Base-by-base conservation (phyloP, 2,888 invertebrate species). In the Anorthoa munda region DNA sequence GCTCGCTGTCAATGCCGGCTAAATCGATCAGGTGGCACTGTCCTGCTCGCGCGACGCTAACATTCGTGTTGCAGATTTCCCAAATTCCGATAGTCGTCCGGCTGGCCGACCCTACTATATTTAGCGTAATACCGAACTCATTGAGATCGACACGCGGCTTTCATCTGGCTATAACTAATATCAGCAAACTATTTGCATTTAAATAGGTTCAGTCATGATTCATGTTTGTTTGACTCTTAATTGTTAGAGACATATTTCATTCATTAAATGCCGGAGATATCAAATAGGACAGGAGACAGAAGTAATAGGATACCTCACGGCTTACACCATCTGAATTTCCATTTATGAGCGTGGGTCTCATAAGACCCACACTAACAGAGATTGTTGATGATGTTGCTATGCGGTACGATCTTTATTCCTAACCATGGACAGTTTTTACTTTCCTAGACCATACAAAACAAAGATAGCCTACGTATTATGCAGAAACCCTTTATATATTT, bases 1-100 rank as follows among this genome's bases (percentile, higher is more conserved):
- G 84, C 84, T 87, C 86, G 87, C 74, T 87, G 89, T 91, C 91
- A 89, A 92, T 92, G 84, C 84, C 86, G 82, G 59, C 81, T 82
- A 84, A 82, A 85, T 86, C 82, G 77, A 81, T 79, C 81, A 79
- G 77, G 67, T 84, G 82, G 70, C 77, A 75, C 81, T 74, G 81
- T 86, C 86, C 79, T 80, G 78, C 79, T 87, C 85, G 58, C 70
- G 75, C 81, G 72, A 72, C 71, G 67, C 74, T 53, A 63, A 71
- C 76, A 75, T 75, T 70, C 79, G 76, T 65, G 82, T 85, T 87
- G 90, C 86, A 86, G 80, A 87, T 86, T 89, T 87, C 79, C 82
- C 79, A 81, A 87, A 83, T 88, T 84, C 87, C 87, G 65, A 64
- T 68, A 83, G 81, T 73, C 76, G 83, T 88, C 89, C 86, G 86